Evolutionary conservation across 2,113 vertebrate species (phyloP).

Genomic region (Dolichallabes microphthalmus): DNA sequence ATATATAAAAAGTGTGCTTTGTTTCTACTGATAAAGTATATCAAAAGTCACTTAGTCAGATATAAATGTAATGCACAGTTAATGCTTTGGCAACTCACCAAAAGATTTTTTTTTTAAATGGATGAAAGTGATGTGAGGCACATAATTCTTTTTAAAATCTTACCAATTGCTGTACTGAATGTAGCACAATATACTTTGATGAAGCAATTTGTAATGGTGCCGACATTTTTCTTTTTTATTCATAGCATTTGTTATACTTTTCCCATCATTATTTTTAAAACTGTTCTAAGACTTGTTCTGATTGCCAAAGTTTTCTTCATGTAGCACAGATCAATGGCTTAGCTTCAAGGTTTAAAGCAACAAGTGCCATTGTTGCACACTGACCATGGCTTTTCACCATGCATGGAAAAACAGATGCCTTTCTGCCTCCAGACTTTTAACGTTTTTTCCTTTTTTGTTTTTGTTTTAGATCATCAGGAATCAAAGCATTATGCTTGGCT

Average conservation of each 20-base stretch:
- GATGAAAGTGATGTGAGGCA: constrained; percentile 10
- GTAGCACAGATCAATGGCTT: constrained; percentile 35
- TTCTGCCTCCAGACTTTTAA: constrained; percentile 21
- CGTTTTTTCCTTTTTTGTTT: constrained; percentile 21
- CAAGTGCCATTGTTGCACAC: constrained; percentile 37
- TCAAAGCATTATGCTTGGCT: constrained; percentile 5
- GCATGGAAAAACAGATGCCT: constrained; percentile 32
- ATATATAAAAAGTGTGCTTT: too few relatives aligned
- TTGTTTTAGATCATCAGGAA: constrained; percentile 14
- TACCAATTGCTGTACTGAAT: background rate
- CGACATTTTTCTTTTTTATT: background rate
- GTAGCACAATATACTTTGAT: background rate
- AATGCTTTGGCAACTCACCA: constrained; percentile 1
- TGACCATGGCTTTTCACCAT: constrained; percentile 13
- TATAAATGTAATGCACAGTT: constrained; percentile 7
- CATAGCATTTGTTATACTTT: background rate
- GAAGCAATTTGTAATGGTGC: background rate
- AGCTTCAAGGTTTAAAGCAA: constrained; percentile 39
- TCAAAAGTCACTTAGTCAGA: constrained; percentile 20
- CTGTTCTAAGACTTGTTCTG: constrained; percentile 25
- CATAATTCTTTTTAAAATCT: background rate
- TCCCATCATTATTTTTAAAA: constrained; percentile 32
- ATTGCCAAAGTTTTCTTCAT: constrained; percentile 23
- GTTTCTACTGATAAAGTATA: background rate
- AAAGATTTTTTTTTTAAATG: background rate